Evolutionary conservation across 2,888 invertebrate genomes (phyloP).

Genomic region (Buathra laborator): DNA sequence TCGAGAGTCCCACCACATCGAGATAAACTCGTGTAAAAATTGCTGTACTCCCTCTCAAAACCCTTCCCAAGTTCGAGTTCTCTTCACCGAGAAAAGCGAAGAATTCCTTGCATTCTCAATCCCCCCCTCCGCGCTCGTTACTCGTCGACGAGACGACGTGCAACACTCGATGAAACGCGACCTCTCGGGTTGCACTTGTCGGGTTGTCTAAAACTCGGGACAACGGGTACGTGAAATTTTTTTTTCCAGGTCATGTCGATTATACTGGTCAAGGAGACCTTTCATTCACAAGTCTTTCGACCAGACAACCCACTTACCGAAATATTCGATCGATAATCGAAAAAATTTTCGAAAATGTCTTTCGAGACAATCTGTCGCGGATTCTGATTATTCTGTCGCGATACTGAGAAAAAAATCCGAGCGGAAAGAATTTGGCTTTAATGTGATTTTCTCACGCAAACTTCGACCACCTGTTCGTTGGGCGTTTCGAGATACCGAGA

Average conservation of each 20-base stretch:
- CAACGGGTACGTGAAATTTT: background rate
- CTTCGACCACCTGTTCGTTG: constrained; percentile 2
- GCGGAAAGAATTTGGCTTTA: background rate
- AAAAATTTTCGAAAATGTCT: background rate
- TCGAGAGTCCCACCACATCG: constrained; percentile 51
- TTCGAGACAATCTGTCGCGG: background rate
- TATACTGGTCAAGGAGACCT: constrained; percentile 45
- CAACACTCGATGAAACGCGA: background rate
- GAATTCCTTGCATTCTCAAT: constrained; percentile 75
- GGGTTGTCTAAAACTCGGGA: constrained; percentile 21
- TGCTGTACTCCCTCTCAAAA: constrained; percentile 62
- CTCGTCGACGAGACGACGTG: constrained; percentile 29
- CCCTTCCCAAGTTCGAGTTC: constrained; percentile 68
- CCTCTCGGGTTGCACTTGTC: constrained; percentile 2
- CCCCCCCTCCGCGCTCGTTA: constrained; percentile 34
- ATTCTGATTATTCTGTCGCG: background rate
- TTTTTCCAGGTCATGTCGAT: constrained; percentile 51
- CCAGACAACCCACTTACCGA: constrained; percentile 11
- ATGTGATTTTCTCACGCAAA: constrained; percentile 51
- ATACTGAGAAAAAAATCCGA: constrained; percentile 28
- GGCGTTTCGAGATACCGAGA: background rate
- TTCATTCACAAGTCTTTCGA: constrained; percentile 9
- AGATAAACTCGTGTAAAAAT: constrained; percentile 61
- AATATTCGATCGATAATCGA: background rate
- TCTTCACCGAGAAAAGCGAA: constrained; percentile 70